A percentile compares a stretch with the other conserved stretches of the same genome.
These are phyloP conservation scores for Liasis olivaceus DNA, from an alignment of 2,797 vertebrate species.

Conservation along the genomic window DNA sequence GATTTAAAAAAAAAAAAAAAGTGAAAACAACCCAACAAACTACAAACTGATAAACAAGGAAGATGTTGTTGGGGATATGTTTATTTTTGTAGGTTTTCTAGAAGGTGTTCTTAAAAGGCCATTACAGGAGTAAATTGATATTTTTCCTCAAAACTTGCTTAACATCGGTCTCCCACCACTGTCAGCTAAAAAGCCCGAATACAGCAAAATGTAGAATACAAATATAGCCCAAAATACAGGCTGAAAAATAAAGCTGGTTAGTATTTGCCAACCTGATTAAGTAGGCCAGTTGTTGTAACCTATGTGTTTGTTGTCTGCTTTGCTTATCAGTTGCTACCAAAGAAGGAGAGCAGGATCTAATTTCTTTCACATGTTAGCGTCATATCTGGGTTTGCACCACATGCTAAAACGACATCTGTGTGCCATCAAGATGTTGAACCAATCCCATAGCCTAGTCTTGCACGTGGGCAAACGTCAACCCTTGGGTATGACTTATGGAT, in stretches of 20 bases:
- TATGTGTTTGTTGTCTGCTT: not conserved
- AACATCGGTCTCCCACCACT: not conserved
- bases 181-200: not conserved
- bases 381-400: too few species aligned
- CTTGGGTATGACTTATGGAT: too few species aligned
- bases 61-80: not conserved
- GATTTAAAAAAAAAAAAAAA: too few species aligned
- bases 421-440: too few species aligned
- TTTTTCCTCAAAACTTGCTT: not conserved
- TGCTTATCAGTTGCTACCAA: not conserved
- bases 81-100: not conserved
- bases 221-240: not conserved
- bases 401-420: too few species aligned
- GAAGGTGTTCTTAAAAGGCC: too few species aligned
- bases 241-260: not conserved
- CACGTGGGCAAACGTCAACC: too few species aligned
- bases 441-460: too few species aligned
- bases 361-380: too few species aligned
- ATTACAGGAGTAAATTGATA: not conserved
- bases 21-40: not conserved
- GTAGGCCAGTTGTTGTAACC: not conserved
- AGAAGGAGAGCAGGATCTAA: too few species aligned
- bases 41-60: not conserved
- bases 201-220: not conserved
- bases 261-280: not conserved